phyloP scores from a whole-genome alignment of 2,888 invertebrate species.

The Amphipoea oculea region DNA sequence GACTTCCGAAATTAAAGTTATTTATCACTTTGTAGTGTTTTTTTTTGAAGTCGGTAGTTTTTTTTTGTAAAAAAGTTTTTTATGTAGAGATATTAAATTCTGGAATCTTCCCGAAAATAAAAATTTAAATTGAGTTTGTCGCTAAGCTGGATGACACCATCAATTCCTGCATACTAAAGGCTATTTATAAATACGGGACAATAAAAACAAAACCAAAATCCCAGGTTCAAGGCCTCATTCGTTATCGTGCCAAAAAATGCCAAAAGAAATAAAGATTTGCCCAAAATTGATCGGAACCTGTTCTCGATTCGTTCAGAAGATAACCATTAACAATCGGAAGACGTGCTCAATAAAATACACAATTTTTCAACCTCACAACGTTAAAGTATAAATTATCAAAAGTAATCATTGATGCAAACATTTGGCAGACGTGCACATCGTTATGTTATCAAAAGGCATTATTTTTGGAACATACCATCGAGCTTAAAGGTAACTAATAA shows the following conservation, averaged over 20 bases:
- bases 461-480: slow-evolving; percentile 31
- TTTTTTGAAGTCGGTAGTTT: too few species aligned
- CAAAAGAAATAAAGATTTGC: slow-evolving; percentile 41
- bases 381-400: slow-evolving; percentile 63
- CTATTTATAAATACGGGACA: slow-evolving; percentile 48
- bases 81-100: neutral
- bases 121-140: slow-evolving; percentile 5
- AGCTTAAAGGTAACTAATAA: slow-evolving; percentile 10
- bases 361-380: slow-evolving; percentile 71
- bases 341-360: slow-evolving; percentile 68
- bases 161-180: slow-evolving; percentile 10
- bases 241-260: slow-evolving; percentile 54
- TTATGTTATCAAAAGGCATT: slow-evolving; percentile 51
- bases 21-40: too few species aligned
- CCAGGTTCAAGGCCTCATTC: slow-evolving; percentile 66
- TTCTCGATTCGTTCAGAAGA: slow-evolving; percentile 62
- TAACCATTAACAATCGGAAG: slow-evolving; percentile 67
- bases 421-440: slow-evolving; percentile 52
- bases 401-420: slow-evolving; percentile 32
- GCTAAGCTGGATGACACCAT: slow-evolving; percentile 15
- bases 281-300: slow-evolving; percentile 61
- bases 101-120: neutral
- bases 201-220: slow-evolving; percentile 32
- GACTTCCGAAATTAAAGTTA: too few species aligned
- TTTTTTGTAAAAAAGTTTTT: neutral